Percentiles rank a stretch among this genome's conserved stretches.
Conservation (phyloP, 2,888 invertebrate genomes). For the Nephrocerus scutellatus region DNA sequence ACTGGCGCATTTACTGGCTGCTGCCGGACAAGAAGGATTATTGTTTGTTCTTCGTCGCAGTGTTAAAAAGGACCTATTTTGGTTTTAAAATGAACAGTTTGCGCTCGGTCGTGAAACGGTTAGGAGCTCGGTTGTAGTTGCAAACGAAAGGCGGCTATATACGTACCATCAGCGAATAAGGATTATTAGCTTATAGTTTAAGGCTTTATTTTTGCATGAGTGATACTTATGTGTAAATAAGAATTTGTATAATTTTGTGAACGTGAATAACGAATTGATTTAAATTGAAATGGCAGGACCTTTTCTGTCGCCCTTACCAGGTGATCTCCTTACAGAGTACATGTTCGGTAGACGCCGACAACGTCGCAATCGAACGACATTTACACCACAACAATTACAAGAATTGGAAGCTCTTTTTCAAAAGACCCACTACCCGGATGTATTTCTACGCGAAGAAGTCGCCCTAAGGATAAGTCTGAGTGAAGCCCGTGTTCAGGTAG, state of each 20-base stretch:
- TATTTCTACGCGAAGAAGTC: conserved; percentile 74
- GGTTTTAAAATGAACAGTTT: conserved; percentile 19
- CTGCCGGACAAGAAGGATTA: no score
- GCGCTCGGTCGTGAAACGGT: conserved; percentile 17
- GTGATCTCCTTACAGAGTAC: conserved; percentile 84
- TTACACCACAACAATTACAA: conserved; percentile 87
- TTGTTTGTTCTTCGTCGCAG: no score
- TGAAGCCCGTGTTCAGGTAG: conserved; percentile 80
- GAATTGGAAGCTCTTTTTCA: conserved; percentile 87
- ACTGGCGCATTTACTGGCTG: no score
- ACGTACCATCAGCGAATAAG: no score
- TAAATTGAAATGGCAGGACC: conserved; percentile 67
- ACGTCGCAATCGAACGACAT: conserved; percentile 85
- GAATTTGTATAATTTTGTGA: neutral
- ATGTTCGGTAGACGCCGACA: conserved; percentile 86
- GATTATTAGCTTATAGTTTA: neutral
- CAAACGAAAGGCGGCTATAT: neutral
- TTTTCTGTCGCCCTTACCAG: conserved; percentile 75
- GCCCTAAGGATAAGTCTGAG: conserved; percentile 84
- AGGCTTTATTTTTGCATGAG: neutral
- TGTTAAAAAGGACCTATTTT: no score
- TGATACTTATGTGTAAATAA: conserved; percentile 5
- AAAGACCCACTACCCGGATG: conserved; percentile 92
- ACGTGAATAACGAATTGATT: conserved; percentile 2
- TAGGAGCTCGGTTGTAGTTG: neutral